phyloP scores from a whole-genome alignment of 2,797 vertebrate genomes.

The Hafferia zeledoni region DNA sequence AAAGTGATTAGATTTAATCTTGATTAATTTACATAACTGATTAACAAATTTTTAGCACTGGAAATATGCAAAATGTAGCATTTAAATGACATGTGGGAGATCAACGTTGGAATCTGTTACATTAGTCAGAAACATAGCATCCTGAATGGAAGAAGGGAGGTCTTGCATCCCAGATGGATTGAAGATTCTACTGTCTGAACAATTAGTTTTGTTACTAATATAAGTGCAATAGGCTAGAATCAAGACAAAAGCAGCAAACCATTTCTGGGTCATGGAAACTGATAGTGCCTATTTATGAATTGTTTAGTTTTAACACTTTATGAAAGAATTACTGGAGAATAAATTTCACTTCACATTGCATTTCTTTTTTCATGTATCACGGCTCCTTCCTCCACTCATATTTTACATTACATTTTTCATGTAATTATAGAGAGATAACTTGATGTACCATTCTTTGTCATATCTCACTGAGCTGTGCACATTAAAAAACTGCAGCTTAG shows the following conservation, averaged over 20 bases:
- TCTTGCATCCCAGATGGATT: neutral
- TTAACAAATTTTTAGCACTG: neutral
- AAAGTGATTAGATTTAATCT: neutral
- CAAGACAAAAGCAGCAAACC: neutral
- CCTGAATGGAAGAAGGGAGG: neutral
- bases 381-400: neutral
- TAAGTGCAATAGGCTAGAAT: neutral
- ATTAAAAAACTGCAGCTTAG: neutral
- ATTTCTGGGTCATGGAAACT: neutral
- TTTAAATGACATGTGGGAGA: neutral
- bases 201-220: neutral
- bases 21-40: neutral
- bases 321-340: neutral
- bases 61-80: constrained; percentile 18
- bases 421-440: constrained; percentile 1
- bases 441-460: neutral
- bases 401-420: neutral
- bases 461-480: neutral
- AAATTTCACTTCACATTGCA: neutral
- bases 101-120: neutral
- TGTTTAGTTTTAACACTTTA: neutral
- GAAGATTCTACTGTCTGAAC: neutral
- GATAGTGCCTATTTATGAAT: neutral
- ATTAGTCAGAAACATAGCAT: constrained; percentile 2
- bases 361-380: neutral